These are phyloP conservation scores for Lysandra bellargus DNA, from an alignment of 2,888 invertebrate species.

Conservation along the genomic window DNA sequence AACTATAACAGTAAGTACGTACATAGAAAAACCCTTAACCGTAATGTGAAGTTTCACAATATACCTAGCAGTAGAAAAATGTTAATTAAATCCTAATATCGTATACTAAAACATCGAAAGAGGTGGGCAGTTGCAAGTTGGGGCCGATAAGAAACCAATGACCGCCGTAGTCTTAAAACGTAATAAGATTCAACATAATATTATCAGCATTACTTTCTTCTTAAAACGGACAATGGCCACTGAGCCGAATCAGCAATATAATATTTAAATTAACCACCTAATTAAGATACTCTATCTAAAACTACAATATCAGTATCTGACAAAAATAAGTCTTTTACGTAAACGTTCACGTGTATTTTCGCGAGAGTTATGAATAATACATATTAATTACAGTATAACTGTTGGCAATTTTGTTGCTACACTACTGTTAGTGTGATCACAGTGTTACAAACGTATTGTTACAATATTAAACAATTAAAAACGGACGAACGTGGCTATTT, in stretches of 20 bases:
- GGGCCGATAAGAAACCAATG: constrained; percentile 18
- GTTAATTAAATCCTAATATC: constrained; percentile 41
- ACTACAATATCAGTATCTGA: constrained; percentile 26
- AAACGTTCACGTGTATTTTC: constrained; percentile 11
- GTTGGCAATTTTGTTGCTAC: constrained; percentile 16
- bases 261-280: constrained; percentile 16
- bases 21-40: constrained; percentile 39
- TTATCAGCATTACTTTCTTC: not conserved
- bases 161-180: not conserved
- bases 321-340: constrained; percentile 19
- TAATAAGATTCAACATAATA: not conserved
- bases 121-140: constrained; percentile 42
- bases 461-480: not conserved
- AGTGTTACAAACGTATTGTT: not conserved
- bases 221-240: not conserved
- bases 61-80: constrained; percentile 38
- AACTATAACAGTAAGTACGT: constrained; percentile 35
- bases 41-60: constrained; percentile 40
- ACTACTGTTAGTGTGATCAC: constrained; percentile 2
- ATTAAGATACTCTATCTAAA: constrained; percentile 6
- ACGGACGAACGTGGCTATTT: not conserved
- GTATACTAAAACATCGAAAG: constrained; percentile 47
- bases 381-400: not conserved
- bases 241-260: constrained; percentile 14
- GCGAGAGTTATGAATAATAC: constrained; percentile 10